These are phyloP conservation scores for Zosterops lateralis DNA, from an alignment of 2,113 vertebrate genomes.

Conservation along the genomic window DNA sequence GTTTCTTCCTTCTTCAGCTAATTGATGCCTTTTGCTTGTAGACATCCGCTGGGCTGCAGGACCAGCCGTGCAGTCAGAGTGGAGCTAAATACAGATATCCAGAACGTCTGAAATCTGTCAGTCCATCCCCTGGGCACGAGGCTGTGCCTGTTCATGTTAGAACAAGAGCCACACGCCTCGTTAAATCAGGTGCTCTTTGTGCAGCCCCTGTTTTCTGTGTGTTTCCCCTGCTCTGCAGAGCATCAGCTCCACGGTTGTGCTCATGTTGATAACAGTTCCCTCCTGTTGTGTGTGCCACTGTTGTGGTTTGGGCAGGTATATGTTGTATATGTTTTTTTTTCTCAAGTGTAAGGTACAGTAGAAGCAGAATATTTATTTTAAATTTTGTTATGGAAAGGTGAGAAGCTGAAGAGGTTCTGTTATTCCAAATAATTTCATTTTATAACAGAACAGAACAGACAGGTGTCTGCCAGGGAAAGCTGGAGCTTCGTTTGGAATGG, in stretches of 20 bases:
- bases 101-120: neutral
- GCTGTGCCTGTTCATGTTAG: neutral
- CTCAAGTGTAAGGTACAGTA: too few relatives aligned
- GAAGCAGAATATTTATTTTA: too few relatives aligned
- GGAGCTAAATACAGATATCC: neutral
- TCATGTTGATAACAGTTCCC: neutral
- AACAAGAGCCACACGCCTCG: neutral
- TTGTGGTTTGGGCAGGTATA: too few relatives aligned
- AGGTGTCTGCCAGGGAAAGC: too few relatives aligned
- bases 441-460: too few relatives aligned
- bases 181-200: neutral
- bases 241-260: neutral
- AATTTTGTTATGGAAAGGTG: too few relatives aligned
- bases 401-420: too few relatives aligned
- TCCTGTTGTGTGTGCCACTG: neutral
- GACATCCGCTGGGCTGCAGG: neutral
- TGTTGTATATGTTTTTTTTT: too few relatives aligned
- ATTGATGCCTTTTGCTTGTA: neutral
- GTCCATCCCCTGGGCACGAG: neutral
- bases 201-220: neutral
- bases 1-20: neutral
- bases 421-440: too few relatives aligned
- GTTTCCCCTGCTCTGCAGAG: neutral
- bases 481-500: too few relatives aligned
- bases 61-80: neutral